Evolutionary conservation across 2,113 vertebrate genomes (phyloP), one percentile per base, ranked within the genome.

Genomic region (Zapus hudsonius): DNA sequence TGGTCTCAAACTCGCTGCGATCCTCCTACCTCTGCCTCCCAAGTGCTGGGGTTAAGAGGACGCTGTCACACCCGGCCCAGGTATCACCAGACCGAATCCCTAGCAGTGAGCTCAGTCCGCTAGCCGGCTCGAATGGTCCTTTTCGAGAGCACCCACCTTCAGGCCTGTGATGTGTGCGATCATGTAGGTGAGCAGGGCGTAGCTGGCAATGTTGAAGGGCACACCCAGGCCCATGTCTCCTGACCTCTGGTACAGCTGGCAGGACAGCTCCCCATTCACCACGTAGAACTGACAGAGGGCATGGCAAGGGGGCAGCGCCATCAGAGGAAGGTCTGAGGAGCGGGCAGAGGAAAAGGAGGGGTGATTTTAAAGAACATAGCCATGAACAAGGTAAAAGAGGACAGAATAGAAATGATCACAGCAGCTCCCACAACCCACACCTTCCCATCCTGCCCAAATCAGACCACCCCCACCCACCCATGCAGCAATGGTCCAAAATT

Each of bases 151-250:
- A 93, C 96, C 19, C 96, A 99, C 99, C 99, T 99, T 98, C 31
- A 99, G 98, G 83, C 98, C 99, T 0, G 99, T 99, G 96, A 99
- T 97, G 93, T 99, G 99, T 31, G 99, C 99, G 6, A 99, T 99
- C 99, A 99, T 99, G 97, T 99, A 99, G 0, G 99, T 99, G 31
- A 99, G 99, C 64, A 99, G 97, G 8, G 99, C 98, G 2, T 99
- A 99, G 98, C 99, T 99, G 97, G 99, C 99, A 13, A 99, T 99
- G 96, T 99, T 99, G 97, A 99, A 99, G 44, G 99, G 99, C 64
- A 99, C 99, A 1, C 99, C 99, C 15, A 99, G 98, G 23, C 99
- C 99, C 98, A 99, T 99, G 89, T 99, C 99, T 79, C 98, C 99
- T 0, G 99, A 99, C 78, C 99, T 98, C 97, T 99, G 99, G 96